These are phyloP conservation scores for Hypolimnas misippus DNA, from an alignment of 2,888 invertebrate species.

Conservation along the genomic window DNA sequence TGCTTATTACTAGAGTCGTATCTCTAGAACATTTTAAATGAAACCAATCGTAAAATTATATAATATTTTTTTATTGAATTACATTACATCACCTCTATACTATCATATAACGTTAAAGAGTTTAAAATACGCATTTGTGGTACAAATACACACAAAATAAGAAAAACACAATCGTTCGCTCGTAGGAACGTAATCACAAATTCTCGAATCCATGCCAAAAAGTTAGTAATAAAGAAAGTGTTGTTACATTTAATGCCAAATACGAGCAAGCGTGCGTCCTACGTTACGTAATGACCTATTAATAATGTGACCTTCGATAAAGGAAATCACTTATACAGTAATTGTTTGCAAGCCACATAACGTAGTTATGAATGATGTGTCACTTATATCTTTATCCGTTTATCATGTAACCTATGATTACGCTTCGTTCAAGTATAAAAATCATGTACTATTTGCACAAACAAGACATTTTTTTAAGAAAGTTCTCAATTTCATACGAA, in stretches of 20 bases:
- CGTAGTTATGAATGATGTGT: conserved; percentile 8
- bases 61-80: not conserved
- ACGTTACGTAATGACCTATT: conserved; percentile 26
- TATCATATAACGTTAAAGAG: too few relatives aligned
- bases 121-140: too few relatives aligned
- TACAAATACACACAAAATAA: not conserved
- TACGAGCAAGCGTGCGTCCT: conserved; percentile 12
- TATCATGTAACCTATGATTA: not conserved
- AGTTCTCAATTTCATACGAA: too few relatives aligned
- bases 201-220: conserved; percentile 6
- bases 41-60: not conserved
- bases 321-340: conserved; percentile 26
- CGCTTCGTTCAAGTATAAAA: not conserved
- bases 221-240: conserved; percentile 18
- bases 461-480: not conserved
- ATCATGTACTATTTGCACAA: not conserved
- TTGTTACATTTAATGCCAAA: conserved; percentile 12
- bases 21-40: not conserved
- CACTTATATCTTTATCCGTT: not conserved
- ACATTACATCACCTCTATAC: too few relatives aligned
- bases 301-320: conserved; percentile 28
- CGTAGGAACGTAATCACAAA: not conserved
- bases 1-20: not conserved
- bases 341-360: conserved; percentile 17
- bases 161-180: not conserved